phyloP scores from a whole-genome alignment of 1,140 invertebrate genomes.

The Sweltsa coloradensis region DNA sequence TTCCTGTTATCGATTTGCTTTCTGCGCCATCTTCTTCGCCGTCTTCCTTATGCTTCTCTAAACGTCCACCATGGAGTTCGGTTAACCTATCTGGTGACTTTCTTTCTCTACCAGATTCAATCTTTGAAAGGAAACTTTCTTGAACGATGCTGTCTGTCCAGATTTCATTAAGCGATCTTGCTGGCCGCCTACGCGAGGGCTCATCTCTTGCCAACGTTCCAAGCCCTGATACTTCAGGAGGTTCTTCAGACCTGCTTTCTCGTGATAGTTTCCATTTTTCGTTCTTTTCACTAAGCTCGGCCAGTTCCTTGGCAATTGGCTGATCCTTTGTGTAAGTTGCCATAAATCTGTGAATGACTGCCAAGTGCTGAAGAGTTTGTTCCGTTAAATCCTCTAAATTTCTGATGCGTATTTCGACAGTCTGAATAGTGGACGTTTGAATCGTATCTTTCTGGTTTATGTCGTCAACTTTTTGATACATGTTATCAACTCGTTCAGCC shows the following conservation, averaged over 20 bases:
- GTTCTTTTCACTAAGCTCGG: slow-evolving; percentile 36
- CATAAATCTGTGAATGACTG: slow-evolving; percentile 76
- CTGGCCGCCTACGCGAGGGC: too few relatives aligned
- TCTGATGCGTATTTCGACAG: slow-evolving; percentile 72
- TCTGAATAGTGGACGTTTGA: slow-evolving; percentile 62
- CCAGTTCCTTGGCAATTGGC: too few relatives aligned
- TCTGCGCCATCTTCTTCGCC: too few relatives aligned
- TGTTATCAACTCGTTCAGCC: slow-evolving; percentile 75
- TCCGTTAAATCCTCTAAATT: slow-evolving; percentile 76
- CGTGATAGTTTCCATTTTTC: slow-evolving; percentile 35
- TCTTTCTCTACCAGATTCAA: too few relatives aligned
- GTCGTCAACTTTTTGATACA: slow-evolving; percentile 67
- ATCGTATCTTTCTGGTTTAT: slow-evolving; percentile 82
- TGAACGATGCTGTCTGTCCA: too few relatives aligned
- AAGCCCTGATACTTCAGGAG: slow-evolving; percentile 24
- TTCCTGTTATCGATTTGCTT: too few relatives aligned
- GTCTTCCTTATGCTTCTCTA: too few relatives aligned
- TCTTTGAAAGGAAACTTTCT: too few relatives aligned
- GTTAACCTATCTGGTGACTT: too few relatives aligned
- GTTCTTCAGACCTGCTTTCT: slow-evolving; percentile 39
- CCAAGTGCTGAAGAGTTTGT: slow-evolving; percentile 62
- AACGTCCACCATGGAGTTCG: too few relatives aligned
- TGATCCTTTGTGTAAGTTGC: slow-evolving; percentile 52
- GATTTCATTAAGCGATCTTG: too few relatives aligned
- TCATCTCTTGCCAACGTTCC: slow-evolving; percentile 21